Conservation (phyloP, 2,797 vertebrate genomes). For the Sebastes hopkinsi region DNA sequence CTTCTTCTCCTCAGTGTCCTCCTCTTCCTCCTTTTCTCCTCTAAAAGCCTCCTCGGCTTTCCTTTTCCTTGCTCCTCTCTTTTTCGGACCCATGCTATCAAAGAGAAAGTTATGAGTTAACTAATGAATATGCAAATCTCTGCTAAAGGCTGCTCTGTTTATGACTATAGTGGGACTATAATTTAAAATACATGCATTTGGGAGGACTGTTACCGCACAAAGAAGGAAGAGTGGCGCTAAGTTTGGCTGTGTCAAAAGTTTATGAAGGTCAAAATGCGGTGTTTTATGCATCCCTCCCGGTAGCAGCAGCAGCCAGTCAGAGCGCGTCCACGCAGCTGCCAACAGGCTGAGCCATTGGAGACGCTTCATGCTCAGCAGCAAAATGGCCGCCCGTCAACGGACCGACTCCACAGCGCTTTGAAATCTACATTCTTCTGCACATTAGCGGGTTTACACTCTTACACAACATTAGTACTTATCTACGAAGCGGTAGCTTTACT, state of each 20-base stretch:
- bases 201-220: accelerated
- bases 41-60: constrained; percentile 39
- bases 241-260: constrained; percentile 37
- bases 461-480: constrained; percentile 71
- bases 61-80: constrained; percentile 47
- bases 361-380: constrained; percentile 83
- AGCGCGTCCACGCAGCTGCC: constrained; percentile 62
- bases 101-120: background rate
- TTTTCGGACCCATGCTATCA: constrained; percentile 66
- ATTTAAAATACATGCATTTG: accelerated
- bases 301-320: constrained; percentile 56
- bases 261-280: constrained; percentile 59
- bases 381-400: constrained; percentile 88
- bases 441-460: constrained; percentile 76
- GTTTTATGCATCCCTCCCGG: constrained; percentile 58
- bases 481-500: constrained; percentile 53
- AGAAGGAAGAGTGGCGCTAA: background rate
- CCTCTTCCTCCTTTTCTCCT: background rate
- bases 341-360: constrained; percentile 64
- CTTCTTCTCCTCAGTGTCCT: background rate
- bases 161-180: no score
- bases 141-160: background rate
- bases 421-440: constrained; percentile 80
- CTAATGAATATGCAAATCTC: background rate
- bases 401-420: constrained; percentile 85